phyloP scores from a whole-genome alignment of 2,113 vertebrate genomes.

The Pipra filicauda region DNA sequence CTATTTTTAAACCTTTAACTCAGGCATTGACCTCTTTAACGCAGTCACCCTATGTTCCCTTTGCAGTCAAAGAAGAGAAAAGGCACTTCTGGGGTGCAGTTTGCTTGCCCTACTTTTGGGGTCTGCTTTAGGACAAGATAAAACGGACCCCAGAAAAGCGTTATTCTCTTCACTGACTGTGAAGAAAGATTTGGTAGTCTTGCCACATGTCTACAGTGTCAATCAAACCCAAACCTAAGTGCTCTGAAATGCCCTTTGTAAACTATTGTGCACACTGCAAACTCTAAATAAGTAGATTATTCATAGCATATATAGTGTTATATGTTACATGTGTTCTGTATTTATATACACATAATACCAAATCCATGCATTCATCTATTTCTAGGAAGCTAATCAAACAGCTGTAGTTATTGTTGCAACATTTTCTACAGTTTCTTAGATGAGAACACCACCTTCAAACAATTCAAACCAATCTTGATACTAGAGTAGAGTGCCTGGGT shows the following conservation, averaged over 20 bases:
- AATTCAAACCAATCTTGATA: neutral
- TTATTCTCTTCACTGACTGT: neutral
- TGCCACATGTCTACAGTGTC: neutral
- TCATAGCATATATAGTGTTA: neutral
- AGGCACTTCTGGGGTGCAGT: constrained; percentile 12
- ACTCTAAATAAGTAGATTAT: neutral
- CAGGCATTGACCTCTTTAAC: constrained; percentile 43
- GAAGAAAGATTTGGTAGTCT: neutral
- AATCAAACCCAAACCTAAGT: neutral
- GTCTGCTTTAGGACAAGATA: neutral
- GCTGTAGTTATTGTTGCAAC: neutral
- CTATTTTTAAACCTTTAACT: constrained; percentile 58
- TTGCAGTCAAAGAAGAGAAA: constrained; percentile 16
- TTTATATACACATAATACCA: neutral
- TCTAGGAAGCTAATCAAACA: neutral
- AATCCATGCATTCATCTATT: neutral
- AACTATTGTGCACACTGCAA: neutral
- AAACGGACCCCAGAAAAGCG: neutral
- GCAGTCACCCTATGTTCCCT: constrained; percentile 20
- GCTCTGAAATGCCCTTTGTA: neutral
- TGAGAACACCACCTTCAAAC: neutral
- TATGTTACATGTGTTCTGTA: neutral
- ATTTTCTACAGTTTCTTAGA: neutral
- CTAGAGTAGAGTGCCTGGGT: rapidly evolving
- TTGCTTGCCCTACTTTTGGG: constrained; percentile 45